Conservation (phyloP, 1,140 invertebrate species). For the Ridgeia piscesae region DNA sequence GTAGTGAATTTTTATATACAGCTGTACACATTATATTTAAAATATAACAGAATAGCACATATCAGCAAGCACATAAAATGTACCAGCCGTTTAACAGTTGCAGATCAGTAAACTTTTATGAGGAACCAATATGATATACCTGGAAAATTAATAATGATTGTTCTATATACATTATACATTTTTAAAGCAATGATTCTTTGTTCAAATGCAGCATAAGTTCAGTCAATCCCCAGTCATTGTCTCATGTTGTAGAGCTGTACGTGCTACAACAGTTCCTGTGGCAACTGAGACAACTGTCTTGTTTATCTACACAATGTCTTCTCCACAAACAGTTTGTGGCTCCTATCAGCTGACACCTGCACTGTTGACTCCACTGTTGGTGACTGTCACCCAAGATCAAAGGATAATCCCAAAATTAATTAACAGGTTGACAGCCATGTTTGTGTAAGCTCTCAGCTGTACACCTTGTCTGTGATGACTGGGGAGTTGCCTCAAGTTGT, state of each 20-base stretch:
- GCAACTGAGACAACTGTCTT: background rate
- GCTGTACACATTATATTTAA: too few relatives aligned
- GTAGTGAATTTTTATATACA: background rate
- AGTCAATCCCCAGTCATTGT: too few relatives aligned
- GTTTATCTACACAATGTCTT: background rate
- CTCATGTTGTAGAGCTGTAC: background rate
- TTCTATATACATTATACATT: background rate
- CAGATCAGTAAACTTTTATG: background rate
- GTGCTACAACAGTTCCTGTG: background rate
- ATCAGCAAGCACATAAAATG: background rate
- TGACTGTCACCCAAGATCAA: too few relatives aligned
- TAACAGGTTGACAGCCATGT: too few relatives aligned
- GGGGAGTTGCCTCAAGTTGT: too few relatives aligned
- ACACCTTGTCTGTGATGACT: too few relatives aligned
- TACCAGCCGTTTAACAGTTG: background rate
- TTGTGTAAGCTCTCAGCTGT: too few relatives aligned
- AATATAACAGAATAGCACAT: background rate
- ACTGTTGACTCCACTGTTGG: too few relatives aligned
- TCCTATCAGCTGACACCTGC: too few relatives aligned
- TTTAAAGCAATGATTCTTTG: background rate
- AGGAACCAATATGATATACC: background rate
- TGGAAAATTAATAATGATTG: background rate
- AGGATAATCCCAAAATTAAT: too few relatives aligned
- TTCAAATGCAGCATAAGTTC: background rate
- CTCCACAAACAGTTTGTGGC: background rate